Conservation (phyloP, 2,888 invertebrate genomes). For the Andrena chrysosceles region DNA sequence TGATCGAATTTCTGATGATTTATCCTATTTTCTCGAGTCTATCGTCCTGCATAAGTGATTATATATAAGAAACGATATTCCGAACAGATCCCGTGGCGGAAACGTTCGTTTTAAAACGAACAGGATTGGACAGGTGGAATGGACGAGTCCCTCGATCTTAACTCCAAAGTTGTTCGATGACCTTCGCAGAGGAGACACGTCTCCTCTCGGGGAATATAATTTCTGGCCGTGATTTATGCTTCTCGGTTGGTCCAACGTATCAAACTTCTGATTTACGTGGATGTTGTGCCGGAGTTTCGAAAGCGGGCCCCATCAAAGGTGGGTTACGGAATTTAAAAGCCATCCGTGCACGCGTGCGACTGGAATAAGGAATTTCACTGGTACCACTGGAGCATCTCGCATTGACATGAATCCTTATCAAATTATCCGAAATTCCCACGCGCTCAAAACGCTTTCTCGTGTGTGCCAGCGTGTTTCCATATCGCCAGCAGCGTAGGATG, state of each 20-base stretch:
- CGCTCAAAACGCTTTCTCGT: constrained; percentile 12
- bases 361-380: constrained; percentile 67
- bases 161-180: constrained; percentile 37
- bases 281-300: constrained; percentile 52
- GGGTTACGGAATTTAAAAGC: constrained; percentile 65
- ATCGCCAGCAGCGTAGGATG: constrained; percentile 49
- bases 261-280: constrained; percentile 67
- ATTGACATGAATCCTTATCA: constrained; percentile 68
- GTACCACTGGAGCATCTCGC: constrained; percentile 52
- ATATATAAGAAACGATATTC: constrained; percentile 29
- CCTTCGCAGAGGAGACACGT: constrained; percentile 48
- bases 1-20: background rate
- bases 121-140: constrained; percentile 48
- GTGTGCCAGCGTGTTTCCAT: background rate
- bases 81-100: constrained; percentile 22
- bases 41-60: too few species aligned
- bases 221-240: constrained; percentile 52
- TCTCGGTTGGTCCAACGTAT: constrained; percentile 44
- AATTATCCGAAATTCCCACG: constrained; percentile 74
- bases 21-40: background rate
- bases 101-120: constrained; percentile 39
- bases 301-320: constrained; percentile 66
- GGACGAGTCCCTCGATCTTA: constrained; percentile 12
- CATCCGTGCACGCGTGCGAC: constrained; percentile 57
- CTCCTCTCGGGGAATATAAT: constrained; percentile 39